A percentile compares a stretch with the other conserved stretches of the same genome.
Conservation (phyloP, 2,113 vertebrate genomes). For the Chamaea fasciata region DNA sequence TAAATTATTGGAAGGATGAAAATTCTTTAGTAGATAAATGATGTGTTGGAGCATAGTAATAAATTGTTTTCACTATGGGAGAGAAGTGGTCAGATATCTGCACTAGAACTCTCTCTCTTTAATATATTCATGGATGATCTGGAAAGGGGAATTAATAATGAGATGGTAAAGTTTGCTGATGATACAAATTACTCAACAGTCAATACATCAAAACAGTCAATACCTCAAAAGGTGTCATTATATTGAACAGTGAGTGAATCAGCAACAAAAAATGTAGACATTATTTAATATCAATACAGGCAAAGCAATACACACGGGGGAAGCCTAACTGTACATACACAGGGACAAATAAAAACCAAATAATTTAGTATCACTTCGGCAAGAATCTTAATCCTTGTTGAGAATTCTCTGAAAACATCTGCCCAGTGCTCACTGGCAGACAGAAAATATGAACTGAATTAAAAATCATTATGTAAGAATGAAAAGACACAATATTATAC, state of each 20-base stretch:
- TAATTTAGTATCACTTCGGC: background rate
- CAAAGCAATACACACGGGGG: background rate
- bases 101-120: background rate
- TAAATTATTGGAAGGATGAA: background rate
- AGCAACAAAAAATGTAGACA: background rate
- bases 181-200: background rate
- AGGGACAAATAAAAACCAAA: background rate
- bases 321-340: background rate
- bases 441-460: background rate
- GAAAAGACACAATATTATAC: background rate
- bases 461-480: background rate
- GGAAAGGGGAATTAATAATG: constrained; percentile 16
- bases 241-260: background rate
- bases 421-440: background rate
- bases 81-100: background rate
- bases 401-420: background rate
- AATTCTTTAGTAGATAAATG: constrained; percentile 20
- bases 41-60: background rate
- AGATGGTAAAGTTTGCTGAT: background rate
- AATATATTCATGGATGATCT: background rate
- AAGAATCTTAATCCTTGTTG: background rate
- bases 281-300: background rate
- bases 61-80: constrained; percentile 7
- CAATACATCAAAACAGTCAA: background rate
- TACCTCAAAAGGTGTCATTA: background rate